phyloP scores from a whole-genome alignment of 2,888 invertebrate species.

The Lasioglossum lativentre region DNA sequence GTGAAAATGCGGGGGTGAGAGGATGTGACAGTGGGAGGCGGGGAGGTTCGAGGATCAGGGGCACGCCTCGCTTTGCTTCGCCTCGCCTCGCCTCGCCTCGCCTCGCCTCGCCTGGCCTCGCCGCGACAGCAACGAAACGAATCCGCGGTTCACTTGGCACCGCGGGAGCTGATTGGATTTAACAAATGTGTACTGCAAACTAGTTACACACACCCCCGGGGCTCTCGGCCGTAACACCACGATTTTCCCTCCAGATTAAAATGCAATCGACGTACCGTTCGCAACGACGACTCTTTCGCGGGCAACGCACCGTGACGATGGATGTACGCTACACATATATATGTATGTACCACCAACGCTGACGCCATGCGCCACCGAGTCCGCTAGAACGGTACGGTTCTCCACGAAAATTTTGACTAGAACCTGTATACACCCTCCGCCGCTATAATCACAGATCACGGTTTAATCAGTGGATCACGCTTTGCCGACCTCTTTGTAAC shows the following conservation, averaged over 20 bases:
- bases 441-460: slow-evolving; percentile 10
- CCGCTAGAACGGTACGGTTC: neutral
- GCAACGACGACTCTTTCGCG: slow-evolving; percentile 25
- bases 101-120: neutral
- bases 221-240: slow-evolving; percentile 22
- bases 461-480: slow-evolving; percentile 11
- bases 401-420: neutral
- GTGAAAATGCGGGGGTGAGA: neutral
- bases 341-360: neutral
- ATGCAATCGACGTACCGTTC: slow-evolving; percentile 51
- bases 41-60: neutral
- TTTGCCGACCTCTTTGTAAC: slow-evolving; percentile 1
- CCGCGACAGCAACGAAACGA: slow-evolving; percentile 47
- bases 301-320: slow-evolving; percentile 23
- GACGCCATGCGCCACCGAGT: neutral
- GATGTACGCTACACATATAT: neutral
- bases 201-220: slow-evolving; percentile 59
- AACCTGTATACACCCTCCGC: neutral
- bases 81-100: neutral
- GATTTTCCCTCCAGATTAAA: slow-evolving; percentile 57
- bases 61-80: neutral
- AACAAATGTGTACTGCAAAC: slow-evolving; percentile 70
- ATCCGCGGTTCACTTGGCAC: slow-evolving; percentile 61
- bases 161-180: slow-evolving; percentile 69
- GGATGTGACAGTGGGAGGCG: neutral